Percentiles rank a stretch among this genome's conserved stretches.
phyloP scores from a whole-genome alignment of 2,888 invertebrate genomes.

The Eumerus sabulonum region DNA sequence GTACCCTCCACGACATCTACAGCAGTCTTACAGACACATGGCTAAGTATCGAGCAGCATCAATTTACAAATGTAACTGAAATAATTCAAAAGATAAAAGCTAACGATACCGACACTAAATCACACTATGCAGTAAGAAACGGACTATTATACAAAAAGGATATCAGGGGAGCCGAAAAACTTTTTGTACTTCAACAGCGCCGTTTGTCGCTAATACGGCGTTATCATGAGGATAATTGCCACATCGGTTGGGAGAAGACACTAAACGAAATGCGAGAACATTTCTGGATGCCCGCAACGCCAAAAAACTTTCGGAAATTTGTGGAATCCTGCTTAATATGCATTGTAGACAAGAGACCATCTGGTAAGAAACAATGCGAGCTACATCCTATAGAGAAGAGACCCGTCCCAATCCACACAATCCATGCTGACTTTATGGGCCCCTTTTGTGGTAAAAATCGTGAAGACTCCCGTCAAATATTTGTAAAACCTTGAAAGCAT shows the following conservation, averaged over 20 bases:
- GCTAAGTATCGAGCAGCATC: constrained; percentile 5
- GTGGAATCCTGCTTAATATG: constrained; percentile 44
- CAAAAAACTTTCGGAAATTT: constrained; percentile 54
- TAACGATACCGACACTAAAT: not conserved
- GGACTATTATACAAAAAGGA: constrained; percentile 7
- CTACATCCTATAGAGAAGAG: constrained; percentile 54
- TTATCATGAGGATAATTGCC: constrained; percentile 60
- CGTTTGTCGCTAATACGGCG: constrained; percentile 27
- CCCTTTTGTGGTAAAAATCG: too few species aligned
- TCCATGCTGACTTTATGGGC: constrained; percentile 54
- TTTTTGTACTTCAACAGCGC: constrained; percentile 18
- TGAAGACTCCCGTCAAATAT: too few species aligned
- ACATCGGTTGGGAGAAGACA: constrained; percentile 61
- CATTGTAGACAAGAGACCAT: constrained; percentile 54
- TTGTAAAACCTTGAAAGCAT: constrained; percentile 37
- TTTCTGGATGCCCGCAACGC: constrained; percentile 55
- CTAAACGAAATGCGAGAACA: constrained; percentile 44
- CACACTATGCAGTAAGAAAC: constrained; percentile 7
- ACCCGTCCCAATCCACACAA: constrained; percentile 37
- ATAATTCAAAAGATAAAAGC: constrained; percentile 13
- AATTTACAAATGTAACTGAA: not conserved
- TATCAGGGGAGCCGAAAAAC: constrained; percentile 9
- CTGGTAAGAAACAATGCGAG: too few species aligned
- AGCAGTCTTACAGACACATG: constrained; percentile 22
- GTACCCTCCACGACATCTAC: constrained; percentile 10